Percentiles rank a stretch among this genome's conserved stretches.
These are phyloP conservation scores for Acanthochromis polyacanthus DNA, from an alignment of 2,113 vertebrate species.

Conservation along the genomic window DNA sequence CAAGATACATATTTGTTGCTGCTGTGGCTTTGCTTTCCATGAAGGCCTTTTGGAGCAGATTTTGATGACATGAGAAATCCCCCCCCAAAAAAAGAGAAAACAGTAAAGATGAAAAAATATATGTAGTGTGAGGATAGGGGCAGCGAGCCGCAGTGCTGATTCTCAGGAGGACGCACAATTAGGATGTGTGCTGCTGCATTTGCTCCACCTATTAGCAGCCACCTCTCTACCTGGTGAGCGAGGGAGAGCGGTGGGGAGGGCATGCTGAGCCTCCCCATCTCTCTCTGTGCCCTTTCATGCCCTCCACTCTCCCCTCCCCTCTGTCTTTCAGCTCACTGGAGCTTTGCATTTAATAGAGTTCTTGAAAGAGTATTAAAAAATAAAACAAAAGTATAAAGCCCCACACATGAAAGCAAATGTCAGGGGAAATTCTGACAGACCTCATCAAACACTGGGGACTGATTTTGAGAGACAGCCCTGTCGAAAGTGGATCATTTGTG, in stretches of 20 bases:
- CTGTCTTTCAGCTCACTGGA: background rate
- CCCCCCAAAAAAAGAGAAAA: too few species aligned
- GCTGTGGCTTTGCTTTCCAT: too few species aligned
- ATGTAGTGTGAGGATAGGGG: too few species aligned
- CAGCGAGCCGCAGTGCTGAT: background rate
- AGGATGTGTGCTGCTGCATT: constrained; percentile 56
- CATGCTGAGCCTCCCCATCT: constrained; percentile 6
- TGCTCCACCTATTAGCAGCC: constrained; percentile 63
- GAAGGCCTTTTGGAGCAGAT: too few species aligned
- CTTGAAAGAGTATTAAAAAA: constrained; percentile 11
- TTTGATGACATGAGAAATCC: too few species aligned
- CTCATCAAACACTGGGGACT: constrained; percentile 34
- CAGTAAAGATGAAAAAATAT: too few species aligned
- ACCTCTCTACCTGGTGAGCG: constrained; percentile 32
- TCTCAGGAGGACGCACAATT: constrained; percentile 31
- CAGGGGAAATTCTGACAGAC: constrained; percentile 72
- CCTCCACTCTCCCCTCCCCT: background rate
- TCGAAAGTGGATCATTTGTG: background rate
- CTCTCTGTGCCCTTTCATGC: background rate
- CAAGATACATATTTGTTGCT: too few species aligned
- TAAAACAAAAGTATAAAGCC: background rate
- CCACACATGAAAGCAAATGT: constrained; percentile 79
- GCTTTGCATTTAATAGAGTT: constrained; percentile 74
- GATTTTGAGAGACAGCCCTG: background rate
- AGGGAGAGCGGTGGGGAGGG: background rate